Base-by-base conservation (phyloP, 2,888 invertebrate genomes). In the Machimus rusticus region DNA sequence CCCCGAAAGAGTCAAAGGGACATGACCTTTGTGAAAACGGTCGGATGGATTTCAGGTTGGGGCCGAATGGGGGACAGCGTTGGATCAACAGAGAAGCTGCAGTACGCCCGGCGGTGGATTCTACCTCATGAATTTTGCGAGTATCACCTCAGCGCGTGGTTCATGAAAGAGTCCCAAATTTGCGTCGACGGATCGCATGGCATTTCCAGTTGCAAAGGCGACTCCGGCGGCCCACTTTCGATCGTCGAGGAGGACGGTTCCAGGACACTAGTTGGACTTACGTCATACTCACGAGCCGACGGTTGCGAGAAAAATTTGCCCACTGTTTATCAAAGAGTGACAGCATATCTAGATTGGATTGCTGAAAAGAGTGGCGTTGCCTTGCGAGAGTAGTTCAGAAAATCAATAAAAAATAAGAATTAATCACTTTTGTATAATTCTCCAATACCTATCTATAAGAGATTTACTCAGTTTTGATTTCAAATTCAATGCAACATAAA, bases 181-280 rank as follows among this genome's bases (percentile, higher is more conserved):
- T 78, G 78, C 28, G 78, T 46, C 14, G 78, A 78, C 43, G 78
- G 78, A 2, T 78, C 78, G 8, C 78, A 78, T 43, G 43, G 23
- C 19, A 78, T 78, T 43, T 78, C 78, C 5, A 23, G 19, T 12
- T 78, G 78, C 3, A 39, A 6, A 23, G 91, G 89, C 39, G 90
- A 90, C 78, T 89, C 88, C 28, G 89, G 89, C 8, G 90, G 90
- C 5, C 89, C 90, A 51, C 55, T 90, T 9, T 87, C 88, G 28
- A 74, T 89, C 31, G 55, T 79, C 3, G 88, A 85, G 8, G 84
- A 46, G 2, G 86, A 46, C 16, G 87, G 88, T 12, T n/a, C 55
- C 5, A 88, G 89, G 14, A 37, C 88, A 14, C 87, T 90, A 51
- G 86, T 90, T 34, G 90, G 90, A 5, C 86, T 90, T 19, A 90